phyloP scores from a whole-genome alignment of 2,113 vertebrate genomes.

The Dissostichus mawsoni region DNA sequence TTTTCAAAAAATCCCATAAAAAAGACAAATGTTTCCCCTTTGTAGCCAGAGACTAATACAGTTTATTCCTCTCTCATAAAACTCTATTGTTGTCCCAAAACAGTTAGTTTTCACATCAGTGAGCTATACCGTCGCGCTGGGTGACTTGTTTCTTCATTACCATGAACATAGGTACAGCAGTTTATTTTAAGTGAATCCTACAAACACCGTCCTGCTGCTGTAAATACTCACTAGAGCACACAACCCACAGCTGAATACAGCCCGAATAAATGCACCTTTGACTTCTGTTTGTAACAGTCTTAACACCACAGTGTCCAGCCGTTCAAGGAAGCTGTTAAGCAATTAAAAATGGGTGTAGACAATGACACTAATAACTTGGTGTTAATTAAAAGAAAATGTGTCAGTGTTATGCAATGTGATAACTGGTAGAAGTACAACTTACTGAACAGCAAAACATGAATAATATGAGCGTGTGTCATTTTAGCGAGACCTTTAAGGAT shows the following conservation, averaged over 20 bases:
- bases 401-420: neutral
- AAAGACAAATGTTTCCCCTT: neutral
- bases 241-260: constrained; percentile 18
- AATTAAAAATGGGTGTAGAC: neutral
- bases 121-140: neutral
- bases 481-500: constrained; percentile 8
- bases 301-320: constrained; percentile 3
- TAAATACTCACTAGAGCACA: constrained; percentile 27
- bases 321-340: neutral
- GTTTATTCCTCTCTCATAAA: neutral
- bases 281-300: constrained; percentile 9
- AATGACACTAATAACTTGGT: constrained; percentile 2
- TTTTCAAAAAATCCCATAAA: neutral
- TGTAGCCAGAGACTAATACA: neutral
- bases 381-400: neutral
- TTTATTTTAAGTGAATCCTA: constrained; percentile 24
- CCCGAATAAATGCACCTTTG: neutral
- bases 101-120: neutral
- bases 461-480: constrained; percentile 10
- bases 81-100: neutral
- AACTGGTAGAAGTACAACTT: neutral
- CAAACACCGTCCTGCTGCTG: constrained; percentile 23
- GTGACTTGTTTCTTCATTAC: constrained; percentile 8
- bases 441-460: neutral
- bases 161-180: neutral